Evolutionary conservation across 2,797 vertebrate species (phyloP).

Genomic region (Schizothorax lantsangensis): DNA sequence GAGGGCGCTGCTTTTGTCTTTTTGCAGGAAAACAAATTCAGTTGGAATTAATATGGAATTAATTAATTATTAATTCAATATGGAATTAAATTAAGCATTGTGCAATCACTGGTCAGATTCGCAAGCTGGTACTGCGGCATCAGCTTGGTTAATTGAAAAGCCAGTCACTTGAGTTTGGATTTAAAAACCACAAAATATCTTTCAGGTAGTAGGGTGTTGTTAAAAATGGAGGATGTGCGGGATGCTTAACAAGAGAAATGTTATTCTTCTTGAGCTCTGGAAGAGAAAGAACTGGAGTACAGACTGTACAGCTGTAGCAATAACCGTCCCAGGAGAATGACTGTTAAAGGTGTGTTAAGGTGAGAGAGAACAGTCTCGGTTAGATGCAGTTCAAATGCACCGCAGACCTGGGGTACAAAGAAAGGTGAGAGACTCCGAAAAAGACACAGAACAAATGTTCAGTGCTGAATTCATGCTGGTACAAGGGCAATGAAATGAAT

Average conservation of each 20-base stretch:
- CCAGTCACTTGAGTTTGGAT: not conserved
- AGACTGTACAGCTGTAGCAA: conserved; percentile 42
- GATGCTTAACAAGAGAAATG: not conserved
- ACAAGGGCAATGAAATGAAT: conserved; percentile 60
- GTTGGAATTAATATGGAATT: conserved; percentile 42
- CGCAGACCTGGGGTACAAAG: conserved; percentile 47
- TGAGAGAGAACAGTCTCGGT: conserved; percentile 46
- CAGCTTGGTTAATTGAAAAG: not conserved
- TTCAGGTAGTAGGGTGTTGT: not conserved
- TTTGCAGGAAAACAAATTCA: not conserved
- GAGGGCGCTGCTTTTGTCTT: conserved; percentile 18
- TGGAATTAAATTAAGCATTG: conserved; percentile 18
- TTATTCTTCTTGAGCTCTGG: conserved; percentile 28
- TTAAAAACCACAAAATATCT: not conserved
- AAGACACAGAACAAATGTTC: conserved; percentile 50
- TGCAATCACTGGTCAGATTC: not conserved
- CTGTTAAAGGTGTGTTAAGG: conserved; percentile 58
- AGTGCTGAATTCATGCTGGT: conserved; percentile 49
- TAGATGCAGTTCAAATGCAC: conserved; percentile 46
- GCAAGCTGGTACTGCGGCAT: not conserved
- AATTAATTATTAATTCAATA: too few species aligned
- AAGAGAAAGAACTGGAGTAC: conserved; percentile 13
- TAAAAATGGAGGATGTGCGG: conserved; percentile 2
- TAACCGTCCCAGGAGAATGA: conserved; percentile 49
- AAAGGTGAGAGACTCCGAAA: conserved; percentile 37